These are phyloP conservation scores for Enoplosus armatus DNA, from an alignment of 2,797 vertebrate species.

Conservation along the genomic window DNA sequence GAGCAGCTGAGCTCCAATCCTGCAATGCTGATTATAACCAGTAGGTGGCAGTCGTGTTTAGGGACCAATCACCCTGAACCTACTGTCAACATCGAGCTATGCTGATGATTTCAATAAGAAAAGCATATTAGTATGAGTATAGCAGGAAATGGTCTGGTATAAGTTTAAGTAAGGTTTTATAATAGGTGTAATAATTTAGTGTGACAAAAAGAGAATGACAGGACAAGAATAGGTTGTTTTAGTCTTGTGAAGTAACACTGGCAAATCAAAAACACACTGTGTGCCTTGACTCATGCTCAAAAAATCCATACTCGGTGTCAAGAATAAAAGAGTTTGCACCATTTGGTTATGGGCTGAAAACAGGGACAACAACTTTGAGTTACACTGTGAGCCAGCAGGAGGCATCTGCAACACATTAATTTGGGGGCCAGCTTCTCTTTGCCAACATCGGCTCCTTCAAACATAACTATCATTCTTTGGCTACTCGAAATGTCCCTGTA, in stretches of 20 bases:
- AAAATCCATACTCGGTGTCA: conserved; percentile 30
- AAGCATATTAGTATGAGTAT: not conserved
- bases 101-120: not conserved
- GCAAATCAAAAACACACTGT: not conserved
- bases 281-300: conserved; percentile 8
- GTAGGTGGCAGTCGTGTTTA: conserved; percentile 34
- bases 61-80: too few relatives aligned
- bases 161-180: too few relatives aligned
- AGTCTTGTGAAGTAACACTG: not conserved
- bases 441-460: conserved; percentile 31
- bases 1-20: not conserved
- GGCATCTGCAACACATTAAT: conserved; percentile 74
- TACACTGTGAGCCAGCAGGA: conserved; percentile 54
- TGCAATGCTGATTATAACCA: not conserved
- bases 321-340: conserved; percentile 35
- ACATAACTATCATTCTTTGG: conserved; percentile 8
- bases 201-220: not conserved
- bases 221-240: not conserved
- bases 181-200: too few relatives aligned
- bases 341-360: conserved; percentile 20
- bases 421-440: conserved; percentile 22
- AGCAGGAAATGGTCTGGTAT: too few relatives aligned
- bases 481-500: not conserved
- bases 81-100: too few relatives aligned
- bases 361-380: conserved; percentile 19